Evolutionary conservation across 2,113 vertebrate species (phyloP), one percentile per base, ranked within the genome.

Genomic region (Hippocampus zosterae): DNA sequence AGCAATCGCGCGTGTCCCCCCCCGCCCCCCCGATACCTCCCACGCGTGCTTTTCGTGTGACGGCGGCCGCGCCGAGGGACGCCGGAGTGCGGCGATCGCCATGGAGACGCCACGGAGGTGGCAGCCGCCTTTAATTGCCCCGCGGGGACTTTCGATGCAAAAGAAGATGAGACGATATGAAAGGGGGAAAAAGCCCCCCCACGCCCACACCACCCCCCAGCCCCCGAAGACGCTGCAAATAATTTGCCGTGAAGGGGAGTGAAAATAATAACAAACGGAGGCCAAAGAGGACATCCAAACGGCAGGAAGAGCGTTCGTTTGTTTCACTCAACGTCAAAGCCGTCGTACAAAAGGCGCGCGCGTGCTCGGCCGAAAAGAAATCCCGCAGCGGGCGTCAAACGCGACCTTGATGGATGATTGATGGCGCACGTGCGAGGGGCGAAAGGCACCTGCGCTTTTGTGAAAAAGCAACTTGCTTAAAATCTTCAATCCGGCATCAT

Each of bases 81-180:
- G 53, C 25, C 25, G 64, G 18, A 72, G 79, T 79, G 33, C 2
- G 21, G 65, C 46, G 65, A 85, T 90, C 80, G 23, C 87, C 65
- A 76, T 84, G 76, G 84, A 68, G 86, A 90, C 84, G 74, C 0
- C 75, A 79, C 69, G 76, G 72, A 73, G 78, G 78, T 74, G 61
- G 73, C 68, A 65, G 69, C 63, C 60, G 70, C 76, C 72, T 84
- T 73, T 66, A 46, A 65, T 63, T 68, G 67, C 61, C 6, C 71
- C 63, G 53, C 64, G 11, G 81, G 78, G 77, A 83, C 53, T 1
- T 37, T 23, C 0, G 64, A 57, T 46, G 75, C 33, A 57, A 72
- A 44, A 72, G 29, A 70, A 65, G 68, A 65, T 59, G 57, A 76
- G 21, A 56, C 69, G 23, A 50, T 23, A 1, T 18, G 21, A 52